phyloP scores from a whole-genome alignment of 2,113 vertebrate species.

The Odocoileus hemionus region DNA sequence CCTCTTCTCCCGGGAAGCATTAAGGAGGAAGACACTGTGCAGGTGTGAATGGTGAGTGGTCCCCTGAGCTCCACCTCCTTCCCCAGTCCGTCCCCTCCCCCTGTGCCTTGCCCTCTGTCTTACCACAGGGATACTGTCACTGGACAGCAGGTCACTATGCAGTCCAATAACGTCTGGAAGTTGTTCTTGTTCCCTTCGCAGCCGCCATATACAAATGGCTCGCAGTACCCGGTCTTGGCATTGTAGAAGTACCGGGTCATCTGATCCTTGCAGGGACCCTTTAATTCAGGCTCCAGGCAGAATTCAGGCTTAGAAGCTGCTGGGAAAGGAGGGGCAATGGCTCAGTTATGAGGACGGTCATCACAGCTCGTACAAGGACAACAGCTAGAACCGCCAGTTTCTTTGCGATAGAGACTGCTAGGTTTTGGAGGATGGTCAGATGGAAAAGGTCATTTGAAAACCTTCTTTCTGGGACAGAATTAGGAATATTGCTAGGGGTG shows the following conservation, averaged over 20 bases:
- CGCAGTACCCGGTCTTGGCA: rapidly evolving
- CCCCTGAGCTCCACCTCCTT: background rate
- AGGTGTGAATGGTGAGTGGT: background rate
- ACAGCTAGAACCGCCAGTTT: background rate
- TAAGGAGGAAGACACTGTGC: background rate
- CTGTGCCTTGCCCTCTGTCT: background rate
- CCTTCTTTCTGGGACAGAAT: background rate
- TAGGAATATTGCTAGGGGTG: background rate
- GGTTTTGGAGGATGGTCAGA: background rate
- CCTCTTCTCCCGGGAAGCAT: background rate
- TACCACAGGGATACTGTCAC: rapidly evolving
- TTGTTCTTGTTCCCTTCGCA: background rate
- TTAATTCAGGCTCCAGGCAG: background rate
- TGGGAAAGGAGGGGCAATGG: background rate
- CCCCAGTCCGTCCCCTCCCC: background rate
- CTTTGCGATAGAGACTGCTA: background rate
- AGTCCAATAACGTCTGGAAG: background rate
- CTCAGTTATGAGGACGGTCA: background rate
- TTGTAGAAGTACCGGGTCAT: background rate
- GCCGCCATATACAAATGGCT: rapidly evolving
- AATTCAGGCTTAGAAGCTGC: background rate
- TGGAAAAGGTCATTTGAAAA: background rate
- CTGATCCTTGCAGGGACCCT: rapidly evolving
- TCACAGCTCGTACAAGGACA: rapidly evolving
- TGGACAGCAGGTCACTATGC: rapidly evolving